Evolutionary conservation across 2,888 invertebrate genomes (phyloP), one percentile per base, ranked within the genome.

Genomic region (Erannis defoliaria): DNA sequence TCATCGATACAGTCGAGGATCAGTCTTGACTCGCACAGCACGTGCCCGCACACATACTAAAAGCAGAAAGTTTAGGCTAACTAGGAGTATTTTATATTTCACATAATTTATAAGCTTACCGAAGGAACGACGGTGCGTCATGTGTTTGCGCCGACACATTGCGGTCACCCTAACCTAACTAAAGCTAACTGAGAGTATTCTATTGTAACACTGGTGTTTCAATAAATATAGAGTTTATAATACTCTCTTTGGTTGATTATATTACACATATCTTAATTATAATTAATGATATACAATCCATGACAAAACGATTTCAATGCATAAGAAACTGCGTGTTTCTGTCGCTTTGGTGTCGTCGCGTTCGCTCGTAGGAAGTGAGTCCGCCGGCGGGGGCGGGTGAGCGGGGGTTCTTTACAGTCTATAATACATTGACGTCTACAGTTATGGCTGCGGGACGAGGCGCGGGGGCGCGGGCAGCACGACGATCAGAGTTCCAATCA

Each of bases 241-340:
- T 57, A 62, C 62, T 62, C 62, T 57, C 53, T 62, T 62, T 62
- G 62, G 62, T 62, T 37, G 53, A 33, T 56, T 53, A 55, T 49
- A 35, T 55, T 48, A 59, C 53, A 54, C 21, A n/a, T 37, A 5
- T 31, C 49, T 43, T 54, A 55, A 40, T 6, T 35, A 19, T 40
- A 51, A 19, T 5, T 35, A 38, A 29, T 37, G 45, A 38, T 51
- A 29, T 26, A 40, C 9, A 29, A 23, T 45, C 19, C 14, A 16
- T 26, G 19, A 23, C 21, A 31, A 45, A 46, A 50, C 18, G 42
- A 26, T 42, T 1, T 19, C 38, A 26, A 16, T 5, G 12, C 6
- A 6, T 10, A 5, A 5, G 16, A 26, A 23, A 38, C 26, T 5
- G 35, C 10, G 0, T 19, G 19, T 46, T 12, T 18, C n/a, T 19